A percentile compares a stretch with the other conserved stretches of the same genome.
phyloP scores from a whole-genome alignment of 2,113 vertebrate species.

The Miniopterus natalensis region DNA sequence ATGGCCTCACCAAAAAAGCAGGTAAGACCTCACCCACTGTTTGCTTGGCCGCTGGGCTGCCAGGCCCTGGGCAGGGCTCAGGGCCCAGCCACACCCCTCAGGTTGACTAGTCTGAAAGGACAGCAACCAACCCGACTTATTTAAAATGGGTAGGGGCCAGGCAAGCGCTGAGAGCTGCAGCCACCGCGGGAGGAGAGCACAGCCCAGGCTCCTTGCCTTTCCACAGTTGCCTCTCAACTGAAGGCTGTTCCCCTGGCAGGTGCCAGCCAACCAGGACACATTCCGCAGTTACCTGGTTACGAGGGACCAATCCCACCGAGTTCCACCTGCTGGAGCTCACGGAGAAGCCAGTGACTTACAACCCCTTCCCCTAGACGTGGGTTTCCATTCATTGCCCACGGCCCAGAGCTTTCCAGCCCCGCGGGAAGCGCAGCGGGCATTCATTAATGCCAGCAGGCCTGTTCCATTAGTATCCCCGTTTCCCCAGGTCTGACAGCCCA shows the following conservation, averaged over 20 bases:
- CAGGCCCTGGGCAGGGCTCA: constrained; percentile 73
- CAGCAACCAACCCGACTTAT: constrained; percentile 66
- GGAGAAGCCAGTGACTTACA: constrained; percentile 45
- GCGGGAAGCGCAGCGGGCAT: background rate
- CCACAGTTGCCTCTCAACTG: constrained; percentile 65
- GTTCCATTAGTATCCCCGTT: background rate
- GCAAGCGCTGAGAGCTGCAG: constrained; percentile 58
- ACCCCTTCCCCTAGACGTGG: background rate
- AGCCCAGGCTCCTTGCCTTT: constrained; percentile 51
- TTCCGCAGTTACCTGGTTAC: constrained; percentile 59
- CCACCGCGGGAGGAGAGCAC: constrained; percentile 59
- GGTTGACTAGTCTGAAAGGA: constrained; percentile 69
- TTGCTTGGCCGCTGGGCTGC: constrained; percentile 27
- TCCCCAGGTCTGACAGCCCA: background rate
- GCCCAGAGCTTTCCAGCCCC: background rate
- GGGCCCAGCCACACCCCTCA: constrained; percentile 70
- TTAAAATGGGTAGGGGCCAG: constrained; percentile 77
- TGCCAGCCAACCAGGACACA: constrained; percentile 68
- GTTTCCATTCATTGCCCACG: background rate
- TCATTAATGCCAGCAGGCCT: background rate
- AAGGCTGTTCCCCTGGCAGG: background rate
- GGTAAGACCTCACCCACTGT: background rate
- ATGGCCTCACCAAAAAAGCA: background rate
- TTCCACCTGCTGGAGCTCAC: background rate
- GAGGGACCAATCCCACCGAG: constrained; percentile 38